Percentiles rank a stretch among this genome's conserved stretches.
Conservation (phyloP, 1,140 invertebrate species). For the Drosophila baimaii region DNA sequence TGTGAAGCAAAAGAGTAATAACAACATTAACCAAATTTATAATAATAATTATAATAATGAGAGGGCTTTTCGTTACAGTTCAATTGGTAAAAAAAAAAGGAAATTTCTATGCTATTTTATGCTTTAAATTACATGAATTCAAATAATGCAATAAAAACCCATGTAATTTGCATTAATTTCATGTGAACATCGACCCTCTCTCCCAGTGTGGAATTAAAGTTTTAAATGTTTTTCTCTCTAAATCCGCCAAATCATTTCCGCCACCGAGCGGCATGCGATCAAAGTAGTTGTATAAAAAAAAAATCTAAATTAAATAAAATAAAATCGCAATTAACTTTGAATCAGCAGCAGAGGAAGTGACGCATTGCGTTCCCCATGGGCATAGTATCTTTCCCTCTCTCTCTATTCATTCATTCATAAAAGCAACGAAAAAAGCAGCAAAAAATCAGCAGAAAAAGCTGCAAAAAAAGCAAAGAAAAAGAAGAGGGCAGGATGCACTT, state of each 20-base stretch:
- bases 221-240: conserved; percentile 36
- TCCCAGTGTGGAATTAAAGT: conserved; percentile 17
- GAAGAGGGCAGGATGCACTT: conserved; percentile 43
- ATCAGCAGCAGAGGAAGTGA: conserved; percentile 34
- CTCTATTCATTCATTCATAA: conserved; percentile 24
- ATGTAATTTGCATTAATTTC: neutral
- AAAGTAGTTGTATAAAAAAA: conserved; percentile 28
- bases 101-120: neutral
- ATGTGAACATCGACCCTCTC: conserved; percentile 8
- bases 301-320: conserved; percentile 48
- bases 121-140: no score
- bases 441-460: neutral
- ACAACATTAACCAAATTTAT: neutral
- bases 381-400: neutral
- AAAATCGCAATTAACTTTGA: conserved; percentile 27
- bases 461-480: neutral
- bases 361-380: conserved; percentile 19
- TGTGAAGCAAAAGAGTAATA: no score
- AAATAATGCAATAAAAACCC: neutral
- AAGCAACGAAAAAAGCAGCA: neutral
- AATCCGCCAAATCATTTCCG: conserved; percentile 53
- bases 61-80: neutral
- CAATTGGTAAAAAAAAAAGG: neutral
- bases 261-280: conserved; percentile 33
- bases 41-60: neutral